A percentile compares a stretch with the other conserved stretches of the same genome.
These are phyloP conservation scores for Macrocentrus cingulum DNA, from an alignment of 1,140 invertebrate genomes.

Conservation along the genomic window DNA sequence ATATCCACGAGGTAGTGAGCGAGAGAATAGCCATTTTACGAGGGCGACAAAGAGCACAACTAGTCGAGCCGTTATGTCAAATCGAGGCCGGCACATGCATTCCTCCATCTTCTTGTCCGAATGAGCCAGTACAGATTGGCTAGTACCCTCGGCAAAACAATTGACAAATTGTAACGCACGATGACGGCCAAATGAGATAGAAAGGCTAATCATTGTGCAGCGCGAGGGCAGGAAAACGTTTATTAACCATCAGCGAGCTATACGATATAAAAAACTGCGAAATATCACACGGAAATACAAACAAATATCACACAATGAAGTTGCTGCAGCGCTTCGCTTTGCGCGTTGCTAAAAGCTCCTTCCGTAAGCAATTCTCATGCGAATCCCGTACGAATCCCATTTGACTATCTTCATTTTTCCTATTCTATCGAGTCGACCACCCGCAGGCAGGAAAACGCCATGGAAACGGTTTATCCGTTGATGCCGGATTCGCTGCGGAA, in stretches of 20 bases:
- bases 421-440: not conserved
- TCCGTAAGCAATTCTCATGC: too few species aligned
- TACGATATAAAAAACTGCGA: too few species aligned
- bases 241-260: too few species aligned
- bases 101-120: not conserved
- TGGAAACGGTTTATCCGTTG: too few species aligned
- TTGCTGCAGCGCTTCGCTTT: too few species aligned
- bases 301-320: too few species aligned
- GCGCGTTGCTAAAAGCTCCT: too few species aligned
- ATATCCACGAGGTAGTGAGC: not conserved
- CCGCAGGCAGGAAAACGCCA: not conserved
- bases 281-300: too few species aligned
- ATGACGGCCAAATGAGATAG: not conserved
- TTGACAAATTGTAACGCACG: not conserved
- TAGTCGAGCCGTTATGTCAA: constrained; percentile 5
- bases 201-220: not conserved
- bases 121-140: not conserved
- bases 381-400: not conserved
- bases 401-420: constrained; percentile 3
- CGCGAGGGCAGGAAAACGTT: not conserved
- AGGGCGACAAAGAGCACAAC: not conserved
- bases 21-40: not conserved
- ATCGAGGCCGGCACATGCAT: constrained; percentile 3
- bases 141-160: not conserved
- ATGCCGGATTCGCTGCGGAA: too few species aligned